Evolutionary conservation across 2,888 invertebrate species (phyloP), one percentile per base, ranked within the genome.

Genomic region (Caenorhabditis sp.): DNA sequence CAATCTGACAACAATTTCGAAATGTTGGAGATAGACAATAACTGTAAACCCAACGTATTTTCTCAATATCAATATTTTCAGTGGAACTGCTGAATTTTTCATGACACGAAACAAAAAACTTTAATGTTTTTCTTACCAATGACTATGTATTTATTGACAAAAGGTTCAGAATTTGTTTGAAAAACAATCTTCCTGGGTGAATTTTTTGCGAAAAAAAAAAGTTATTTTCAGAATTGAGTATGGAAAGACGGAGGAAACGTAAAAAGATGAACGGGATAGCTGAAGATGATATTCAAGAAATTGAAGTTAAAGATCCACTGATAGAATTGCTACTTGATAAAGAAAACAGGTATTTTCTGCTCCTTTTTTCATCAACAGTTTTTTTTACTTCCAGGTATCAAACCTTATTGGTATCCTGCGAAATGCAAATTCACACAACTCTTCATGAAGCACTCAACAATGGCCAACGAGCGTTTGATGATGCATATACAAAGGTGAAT

Each of bases 191-290:
- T n/a, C n/a, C n/a, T n/a, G n/a, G n/a, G n/a, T n/a, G n/a, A n/a
- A n/a, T n/a, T 26, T 54, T 53, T 10, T 31, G 31, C 10, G 4
- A 6, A 6, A 31, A 31, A 31, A 31, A 4, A 31, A 31, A 14
- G 21, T 59, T 59, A 12, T 26, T 61, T 81, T 21, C 50, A 82
- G 86, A 86, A 68, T 58, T 86, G 50, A 86, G 86, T 69, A 77
- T 86, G 68, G 86, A 86, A 68, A 67, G 85, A 37, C 66, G 85
- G 31, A 73, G 86, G 21, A 86, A 87, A 63, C 72, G 85, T 21
- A 84, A 84, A 66, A 69, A 79, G 43, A 55, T 68, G 37, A 69
- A 72, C 24, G 76, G 74, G 10, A 54, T 67, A 17, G 66, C 77
- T 49, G 65, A 57, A 6, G 78, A 69, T 8, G 78, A 74, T 17